Base-by-base conservation (phyloP, 2,888 invertebrate genomes). In the Hydraecia micacea region DNA sequence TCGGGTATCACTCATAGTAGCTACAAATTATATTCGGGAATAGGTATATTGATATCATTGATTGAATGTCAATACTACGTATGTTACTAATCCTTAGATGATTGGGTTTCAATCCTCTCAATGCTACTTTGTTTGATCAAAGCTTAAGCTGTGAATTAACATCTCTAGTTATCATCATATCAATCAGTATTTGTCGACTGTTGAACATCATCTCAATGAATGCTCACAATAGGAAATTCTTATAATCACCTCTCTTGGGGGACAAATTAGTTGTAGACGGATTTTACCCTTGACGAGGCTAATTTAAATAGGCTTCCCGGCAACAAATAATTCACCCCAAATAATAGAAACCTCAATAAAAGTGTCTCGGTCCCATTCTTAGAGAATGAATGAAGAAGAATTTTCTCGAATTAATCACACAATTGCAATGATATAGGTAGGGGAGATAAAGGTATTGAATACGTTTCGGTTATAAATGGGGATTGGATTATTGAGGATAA, bases 391-490 rank as follows among this genome's bases (percentile, higher is more conserved):
- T 11, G 60, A 74, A 68, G 75, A 78, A 68, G 65, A 13, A 18
- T n/a, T 28, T 39, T 32, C 49, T 65, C 39, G 42, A 71, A 74
- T 77, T 73, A 63, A 75, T 73, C 70, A 65, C 72, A 67, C 70
- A 69, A 60, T 70, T 68, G 58, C 73, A 58, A 77, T 78, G 73
- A 80, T 76, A 46, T 75, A 75, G 46, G 74, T 28, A 8, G 32
- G n/a, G 68, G 49, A 65, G 72, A 75, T 80, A 68, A 58, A 78
- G 52, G 42, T 75, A 77, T 77, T 69, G 62, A 69, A 80, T 75
- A 78, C 39, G 66, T 46, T 83, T 46, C 32, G 52, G 28, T 63
- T 67, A 75, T 63, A 52, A 67, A 78, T 78, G 63, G 52, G 36
- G 69, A 55, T 67, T 67, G 39, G 55, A 65, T 81, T 68, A 63